Evolutionary conservation across 2,797 vertebrate genomes (phyloP).

Genomic region (Microctenopoma steveboyesi): DNA sequence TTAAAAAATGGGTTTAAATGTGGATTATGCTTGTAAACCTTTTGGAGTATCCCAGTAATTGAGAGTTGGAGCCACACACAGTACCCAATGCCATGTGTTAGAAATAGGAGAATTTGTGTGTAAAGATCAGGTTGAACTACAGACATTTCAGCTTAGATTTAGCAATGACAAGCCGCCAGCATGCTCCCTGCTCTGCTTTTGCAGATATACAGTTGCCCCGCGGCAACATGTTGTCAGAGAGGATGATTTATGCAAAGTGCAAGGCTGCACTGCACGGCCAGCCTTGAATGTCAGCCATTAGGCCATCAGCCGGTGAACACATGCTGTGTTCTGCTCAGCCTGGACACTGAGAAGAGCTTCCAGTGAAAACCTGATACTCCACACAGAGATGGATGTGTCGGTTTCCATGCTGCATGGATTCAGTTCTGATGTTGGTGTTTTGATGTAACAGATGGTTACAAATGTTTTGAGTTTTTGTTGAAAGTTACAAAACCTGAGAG

Average conservation of each 20-base stretch:
- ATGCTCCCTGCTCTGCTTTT: not conserved
- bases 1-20: too few relatives aligned
- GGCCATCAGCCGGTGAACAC: not conserved
- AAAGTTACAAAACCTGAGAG: not conserved
- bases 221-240: constrained; percentile 18
- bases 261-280: not conserved
- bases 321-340: constrained; percentile 1
- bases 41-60: too few relatives aligned
- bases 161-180: constrained; percentile 27
- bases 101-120: not conserved
- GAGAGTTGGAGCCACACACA: too few relatives aligned
- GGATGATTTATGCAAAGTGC: constrained; percentile 14
- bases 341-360: not conserved
- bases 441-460: not conserved
- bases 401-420: not conserved
- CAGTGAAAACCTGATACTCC: not conserved
- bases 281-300: constrained; percentile 11
- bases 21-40: too few relatives aligned
- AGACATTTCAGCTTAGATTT: constrained; percentile 9
- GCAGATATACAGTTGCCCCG: constrained; percentile 19
- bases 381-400: not conserved
- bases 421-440: not conserved
- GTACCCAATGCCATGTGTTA: too few relatives aligned
- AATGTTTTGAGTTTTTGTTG: not conserved
- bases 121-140: constrained; percentile 7